phyloP scores from a whole-genome alignment of 1,140 invertebrate species.

The Orius laevigatus region DNA sequence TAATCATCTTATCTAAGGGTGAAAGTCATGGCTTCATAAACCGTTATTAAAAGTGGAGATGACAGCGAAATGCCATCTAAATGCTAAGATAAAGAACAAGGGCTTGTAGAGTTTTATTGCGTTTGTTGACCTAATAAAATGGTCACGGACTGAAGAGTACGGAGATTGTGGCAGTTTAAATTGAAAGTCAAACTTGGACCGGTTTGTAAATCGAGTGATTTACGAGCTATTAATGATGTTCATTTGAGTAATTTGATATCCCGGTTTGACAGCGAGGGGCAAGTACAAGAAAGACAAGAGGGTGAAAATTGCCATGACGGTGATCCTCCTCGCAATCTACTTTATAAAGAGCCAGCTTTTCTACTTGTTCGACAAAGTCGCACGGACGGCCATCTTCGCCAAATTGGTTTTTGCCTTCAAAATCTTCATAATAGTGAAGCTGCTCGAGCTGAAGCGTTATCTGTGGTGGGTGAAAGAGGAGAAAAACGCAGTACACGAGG shows the following conservation, averaged over 20 bases:
- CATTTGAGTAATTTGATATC: not conserved
- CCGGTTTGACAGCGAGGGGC: not conserved
- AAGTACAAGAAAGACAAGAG: constrained; percentile 16
- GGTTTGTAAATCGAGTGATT: no score
- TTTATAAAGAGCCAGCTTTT: constrained; percentile 17
- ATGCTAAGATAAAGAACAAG: no score
- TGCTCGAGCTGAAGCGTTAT: constrained; percentile 15
- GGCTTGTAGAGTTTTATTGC: no score
- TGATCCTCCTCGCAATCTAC: constrained; percentile 16
- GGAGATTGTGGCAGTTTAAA: no score
- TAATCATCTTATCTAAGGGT: no score
- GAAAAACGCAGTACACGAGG: constrained; percentile 11
- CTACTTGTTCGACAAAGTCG: constrained; percentile 18
- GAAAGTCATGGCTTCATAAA: no score
- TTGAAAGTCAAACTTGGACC: no score
- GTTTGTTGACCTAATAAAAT: no score
- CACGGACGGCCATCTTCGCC: constrained; percentile 15
- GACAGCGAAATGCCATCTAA: no score
- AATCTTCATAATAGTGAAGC: constrained; percentile 14
- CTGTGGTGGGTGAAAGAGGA: constrained; percentile 16
- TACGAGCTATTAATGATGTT: no score
- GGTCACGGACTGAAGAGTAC: no score
- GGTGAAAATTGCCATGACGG: constrained; percentile 13
- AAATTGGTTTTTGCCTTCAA: constrained; percentile 13
- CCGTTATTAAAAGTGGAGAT: no score